Base-by-base conservation (phyloP, 2,797 vertebrate species). In the Remorina albescens region DNA sequence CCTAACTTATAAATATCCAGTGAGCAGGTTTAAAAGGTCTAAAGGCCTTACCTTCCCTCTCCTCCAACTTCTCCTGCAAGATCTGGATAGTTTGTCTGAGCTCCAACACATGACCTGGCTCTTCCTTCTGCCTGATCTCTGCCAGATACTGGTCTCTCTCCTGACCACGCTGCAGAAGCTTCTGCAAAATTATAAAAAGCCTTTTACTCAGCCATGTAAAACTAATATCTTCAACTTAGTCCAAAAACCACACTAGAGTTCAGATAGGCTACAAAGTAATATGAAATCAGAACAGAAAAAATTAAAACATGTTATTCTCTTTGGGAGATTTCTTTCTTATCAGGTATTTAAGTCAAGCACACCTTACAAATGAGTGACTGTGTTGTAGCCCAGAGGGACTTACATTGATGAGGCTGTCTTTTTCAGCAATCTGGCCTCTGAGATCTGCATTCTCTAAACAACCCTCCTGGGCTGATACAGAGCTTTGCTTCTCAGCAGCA, bases 71-170 rank as follows among this genome's bases (percentile, higher is more conserved):
- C 64, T 95, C 93, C 72, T 95, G 94, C 75, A 95, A 91, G 66
- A 95, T 91, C 56, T 92, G 86, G 61, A 96, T 94, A 26, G 94
- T 95, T 69, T 95, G 94, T 75, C 88, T 93, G 49, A 95, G 93
- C 83, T 95, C 93, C 63, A 95, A 36, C 58, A 95, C 82, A 30
- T 90, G 92, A 58, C 80, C 84, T 0, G 75, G 64, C 49, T 83
- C 85, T 47, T 82, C 91, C 36, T 82, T 86, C 23, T 80, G 81
- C 59, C 87, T 91, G 54, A 90, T 76, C 86, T 93, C 89, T 41
- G 86, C 68, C 62, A 92, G 61, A 65, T 86, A 88, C 23, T 82
- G 85, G 68, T 94, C 95, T 67, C 91, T 93, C 75, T 93, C 94
- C 71, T 93, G 93, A 34, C 89, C 91, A 32, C 74, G 86, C 69